Percentiles rank a stretch among this genome's conserved stretches.
These are phyloP conservation scores for Pempheris klunzingeri DNA, from an alignment of 2,797 vertebrate species.

Conservation along the genomic window DNA sequence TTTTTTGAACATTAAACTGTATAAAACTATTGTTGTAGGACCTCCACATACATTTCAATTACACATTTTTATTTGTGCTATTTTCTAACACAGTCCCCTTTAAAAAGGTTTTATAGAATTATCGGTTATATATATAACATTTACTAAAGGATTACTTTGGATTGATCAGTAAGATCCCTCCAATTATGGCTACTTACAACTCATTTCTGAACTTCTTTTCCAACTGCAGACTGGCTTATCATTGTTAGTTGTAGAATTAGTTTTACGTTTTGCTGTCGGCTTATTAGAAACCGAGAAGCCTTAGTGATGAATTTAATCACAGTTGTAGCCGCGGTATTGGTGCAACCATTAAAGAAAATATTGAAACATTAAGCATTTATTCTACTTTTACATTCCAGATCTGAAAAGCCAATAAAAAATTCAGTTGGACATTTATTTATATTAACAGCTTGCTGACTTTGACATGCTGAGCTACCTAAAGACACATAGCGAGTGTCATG, in stretches of 20 bases:
- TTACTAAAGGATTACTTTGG: too few species aligned
- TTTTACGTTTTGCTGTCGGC: background rate
- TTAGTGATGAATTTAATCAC: background rate
- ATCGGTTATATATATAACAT: too few species aligned
- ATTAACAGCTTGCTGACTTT: background rate
- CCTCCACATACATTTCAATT: too few species aligned
- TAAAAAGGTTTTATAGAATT: background rate
- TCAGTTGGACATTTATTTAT: background rate
- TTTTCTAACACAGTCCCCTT: background rate
- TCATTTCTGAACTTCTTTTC: constrained; percentile 9
- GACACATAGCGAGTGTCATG: background rate
- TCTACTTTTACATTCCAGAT: background rate
- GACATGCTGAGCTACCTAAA: background rate
- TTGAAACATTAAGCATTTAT: background rate
- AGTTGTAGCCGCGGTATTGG: background rate
- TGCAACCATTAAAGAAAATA: background rate
- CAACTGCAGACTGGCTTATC: background rate
- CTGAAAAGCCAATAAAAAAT: background rate
- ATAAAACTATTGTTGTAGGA: too few species aligned
- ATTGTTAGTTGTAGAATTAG: background rate
- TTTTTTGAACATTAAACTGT: too few species aligned
- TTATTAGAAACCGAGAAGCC: background rate
- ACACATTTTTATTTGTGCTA: too few species aligned
- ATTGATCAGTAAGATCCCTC: too few species aligned
- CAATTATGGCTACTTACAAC: background rate